phyloP scores from a whole-genome alignment of 2,888 invertebrate species.

The Microchrysa polita region DNA sequence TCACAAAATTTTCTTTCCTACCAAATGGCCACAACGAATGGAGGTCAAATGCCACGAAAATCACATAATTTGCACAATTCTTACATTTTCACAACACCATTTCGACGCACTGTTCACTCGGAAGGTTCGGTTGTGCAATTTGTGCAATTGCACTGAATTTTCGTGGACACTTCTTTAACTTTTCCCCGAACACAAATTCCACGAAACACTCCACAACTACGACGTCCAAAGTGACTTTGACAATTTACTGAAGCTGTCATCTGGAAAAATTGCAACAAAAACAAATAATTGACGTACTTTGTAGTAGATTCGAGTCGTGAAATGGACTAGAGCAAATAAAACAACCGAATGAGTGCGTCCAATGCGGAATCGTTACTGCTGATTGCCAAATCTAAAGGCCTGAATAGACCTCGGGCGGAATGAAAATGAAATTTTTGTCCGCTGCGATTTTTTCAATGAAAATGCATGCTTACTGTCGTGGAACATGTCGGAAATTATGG shows the following conservation, averaged over 20 bases:
- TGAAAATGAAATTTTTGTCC: too few species aligned
- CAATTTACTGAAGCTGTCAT: conserved; percentile 38
- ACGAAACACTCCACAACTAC: conserved; percentile 17
- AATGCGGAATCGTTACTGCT: too few species aligned
- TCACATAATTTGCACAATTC: neutral
- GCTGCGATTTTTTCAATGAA: too few species aligned
- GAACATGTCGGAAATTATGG: too few species aligned
- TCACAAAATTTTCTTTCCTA: conserved; percentile 41
- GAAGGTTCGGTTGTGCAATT: neutral
- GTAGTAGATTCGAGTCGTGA: neutral
- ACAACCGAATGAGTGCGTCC: too few species aligned
- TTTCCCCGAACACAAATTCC: neutral
- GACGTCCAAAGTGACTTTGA: conserved; percentile 44
- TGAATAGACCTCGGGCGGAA: too few species aligned
- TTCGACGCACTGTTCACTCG: neutral
- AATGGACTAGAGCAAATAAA: neutral
- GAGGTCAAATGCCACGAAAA: conserved; percentile 19
- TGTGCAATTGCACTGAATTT: neutral
- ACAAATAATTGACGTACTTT: neutral
- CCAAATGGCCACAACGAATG: conserved; percentile 17
- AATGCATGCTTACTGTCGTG: too few species aligned
- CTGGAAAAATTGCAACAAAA: conserved; percentile 27
- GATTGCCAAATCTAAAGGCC: too few species aligned
- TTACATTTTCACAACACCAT: conserved; percentile 17
- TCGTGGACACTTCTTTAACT: neutral